These are phyloP conservation scores for Mormoops blainvillei DNA, from an alignment of 2,113 vertebrate genomes.

Conservation along the genomic window DNA sequence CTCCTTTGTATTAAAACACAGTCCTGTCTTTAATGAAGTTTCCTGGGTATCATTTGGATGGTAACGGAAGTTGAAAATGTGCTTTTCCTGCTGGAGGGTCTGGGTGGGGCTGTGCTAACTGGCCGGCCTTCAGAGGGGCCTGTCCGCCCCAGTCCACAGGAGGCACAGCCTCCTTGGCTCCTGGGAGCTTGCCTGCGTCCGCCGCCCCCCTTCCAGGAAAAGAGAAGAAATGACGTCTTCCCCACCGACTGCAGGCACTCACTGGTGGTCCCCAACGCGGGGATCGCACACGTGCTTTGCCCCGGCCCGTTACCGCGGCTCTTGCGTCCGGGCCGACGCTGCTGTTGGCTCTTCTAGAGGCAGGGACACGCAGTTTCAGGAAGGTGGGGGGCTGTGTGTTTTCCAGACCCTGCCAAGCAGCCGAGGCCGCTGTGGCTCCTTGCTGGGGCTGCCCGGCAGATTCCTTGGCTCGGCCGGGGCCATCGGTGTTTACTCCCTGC, in stretches of 20 bases:
- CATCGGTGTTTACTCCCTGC: too few relatives aligned
- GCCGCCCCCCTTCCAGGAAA: neutral
- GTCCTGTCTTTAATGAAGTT: neutral
- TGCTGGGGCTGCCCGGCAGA: accelerated
- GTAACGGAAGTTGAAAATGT: neutral
- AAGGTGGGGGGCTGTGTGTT: accelerated
- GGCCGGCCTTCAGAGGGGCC: neutral
- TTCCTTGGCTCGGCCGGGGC: neutral
- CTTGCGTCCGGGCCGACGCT: accelerated
- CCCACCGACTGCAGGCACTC: neutral
- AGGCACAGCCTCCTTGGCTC: neutral
- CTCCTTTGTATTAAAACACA: neutral
- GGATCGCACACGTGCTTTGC: accelerated
- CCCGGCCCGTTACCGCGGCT: neutral
- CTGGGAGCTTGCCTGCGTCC: neutral
- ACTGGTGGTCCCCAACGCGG: neutral
- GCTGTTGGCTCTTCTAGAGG: neutral
- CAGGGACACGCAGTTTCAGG: neutral
- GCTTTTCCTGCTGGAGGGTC: neutral
- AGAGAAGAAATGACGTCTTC: too few relatives aligned
- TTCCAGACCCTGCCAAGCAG: neutral
- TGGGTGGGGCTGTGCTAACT: accelerated
- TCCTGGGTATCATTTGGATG: neutral
- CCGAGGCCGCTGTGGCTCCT: accelerated
- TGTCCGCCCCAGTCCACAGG: neutral